phyloP scores from a whole-genome alignment of 35 echinoderm and acorn worm species.

The Heliocidaris erythrogramma region DNA sequence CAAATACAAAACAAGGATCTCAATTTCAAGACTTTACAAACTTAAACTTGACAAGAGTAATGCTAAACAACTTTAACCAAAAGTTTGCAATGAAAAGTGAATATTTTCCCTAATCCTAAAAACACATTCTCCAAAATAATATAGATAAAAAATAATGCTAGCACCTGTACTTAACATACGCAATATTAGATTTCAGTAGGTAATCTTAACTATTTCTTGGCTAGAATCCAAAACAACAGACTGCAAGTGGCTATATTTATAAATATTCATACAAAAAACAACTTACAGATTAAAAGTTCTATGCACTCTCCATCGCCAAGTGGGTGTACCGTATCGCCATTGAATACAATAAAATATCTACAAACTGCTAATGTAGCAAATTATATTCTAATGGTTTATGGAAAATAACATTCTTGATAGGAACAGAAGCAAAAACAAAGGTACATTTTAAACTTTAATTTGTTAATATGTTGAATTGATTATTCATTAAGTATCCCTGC shows the following conservation, averaged over 20 bases:
- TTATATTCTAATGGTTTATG: background rate
- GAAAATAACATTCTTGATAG: background rate
- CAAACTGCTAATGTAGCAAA: background rate
- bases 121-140: background rate
- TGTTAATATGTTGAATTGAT: background rate
- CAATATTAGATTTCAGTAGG: slow-evolving; percentile 12
- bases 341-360: background rate
- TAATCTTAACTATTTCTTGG: slow-evolving; percentile 4
- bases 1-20: background rate
- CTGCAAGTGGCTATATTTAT: slow-evolving; percentile 4
- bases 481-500: background rate
- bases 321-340: background rate
- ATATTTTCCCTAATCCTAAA: background rate
- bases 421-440: background rate
- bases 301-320: background rate
- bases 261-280: background rate
- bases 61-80: background rate
- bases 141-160: background rate
- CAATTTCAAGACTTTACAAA: background rate
- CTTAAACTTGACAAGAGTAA: background rate
- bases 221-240: background rate
- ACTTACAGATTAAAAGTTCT: background rate
- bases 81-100: background rate
- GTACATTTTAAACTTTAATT: background rate
- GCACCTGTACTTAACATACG: background rate